These are phyloP conservation scores for Natrix natrix DNA, from an alignment of 2,797 vertebrate genomes.

Conservation along the genomic window DNA sequence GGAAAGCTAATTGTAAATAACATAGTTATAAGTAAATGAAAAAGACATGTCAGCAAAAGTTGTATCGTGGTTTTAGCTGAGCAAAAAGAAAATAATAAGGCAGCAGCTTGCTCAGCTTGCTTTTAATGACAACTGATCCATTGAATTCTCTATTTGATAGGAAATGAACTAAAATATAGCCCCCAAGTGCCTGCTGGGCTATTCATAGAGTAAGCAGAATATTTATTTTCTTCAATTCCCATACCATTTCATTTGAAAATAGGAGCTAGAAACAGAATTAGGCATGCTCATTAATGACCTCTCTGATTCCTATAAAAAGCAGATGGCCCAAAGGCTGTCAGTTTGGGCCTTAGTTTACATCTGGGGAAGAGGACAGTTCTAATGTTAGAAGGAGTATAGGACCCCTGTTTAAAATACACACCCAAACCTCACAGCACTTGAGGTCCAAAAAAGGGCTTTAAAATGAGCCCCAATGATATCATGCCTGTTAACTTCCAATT, in stretches of 20 bases:
- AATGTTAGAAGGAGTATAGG: not conserved
- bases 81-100: slow-evolving; percentile 37
- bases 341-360: not conserved
- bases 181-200: slow-evolving; percentile 2
- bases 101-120: slow-evolving; percentile 52
- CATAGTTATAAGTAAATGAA: slow-evolving; percentile 41
- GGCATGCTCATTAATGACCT: slow-evolving; percentile 28
- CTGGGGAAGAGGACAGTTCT: not conserved
- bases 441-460: not conserved
- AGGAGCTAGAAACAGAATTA: slow-evolving; percentile 4
- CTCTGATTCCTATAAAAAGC: not conserved
- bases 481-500: not conserved
- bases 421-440: not conserved
- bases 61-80: slow-evolving; percentile 47
- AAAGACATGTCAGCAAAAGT: slow-evolving; percentile 39
- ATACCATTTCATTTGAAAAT: slow-evolving; percentile 1
- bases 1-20: slow-evolving; percentile 33
- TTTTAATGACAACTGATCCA: slow-evolving; percentile 55
- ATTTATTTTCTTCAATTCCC: slow-evolving; percentile 41
- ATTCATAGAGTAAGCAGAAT: slow-evolving; percentile 20
- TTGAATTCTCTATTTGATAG: slow-evolving; percentile 34
- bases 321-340: not conserved
- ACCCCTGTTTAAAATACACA: not conserved
- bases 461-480: not conserved
- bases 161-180: slow-evolving; percentile 35